Base-by-base conservation (phyloP, 2,888 invertebrate species). In the Torymus aiolomorphi region DNA sequence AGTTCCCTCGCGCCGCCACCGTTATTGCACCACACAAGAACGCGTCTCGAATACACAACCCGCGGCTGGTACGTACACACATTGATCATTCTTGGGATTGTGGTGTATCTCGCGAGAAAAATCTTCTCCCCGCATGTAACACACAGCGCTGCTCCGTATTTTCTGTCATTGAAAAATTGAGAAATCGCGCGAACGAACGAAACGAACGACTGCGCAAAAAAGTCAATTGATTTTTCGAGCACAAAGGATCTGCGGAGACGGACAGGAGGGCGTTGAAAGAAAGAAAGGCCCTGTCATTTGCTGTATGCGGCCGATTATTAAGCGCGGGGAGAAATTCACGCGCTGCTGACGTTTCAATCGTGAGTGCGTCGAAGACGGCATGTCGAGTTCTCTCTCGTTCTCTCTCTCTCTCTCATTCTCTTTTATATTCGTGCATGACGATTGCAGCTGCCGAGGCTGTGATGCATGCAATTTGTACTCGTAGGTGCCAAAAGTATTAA, bases 341-440 rank as follows among this genome's bases (percentile, higher is more conserved):
- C 16, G 42, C 42, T 8, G 42, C 51, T 69, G 78, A 78, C 72
- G 61, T 78, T 69, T 73, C 72, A 67, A 78, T 78, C 13, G 61
- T 14, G 18, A n/a, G 31, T 24, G 51, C 8, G 71, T 42, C 24
- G 61, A 61, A 24, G 12, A 24, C 18, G 16, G 18, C 57, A 16
- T 42, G 42, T 42, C 42, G 42, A 42, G 42, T 42, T 5, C 5
- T n/a, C n/a, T n/a, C n/a, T n/a, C n/a, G n/a, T n/a, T n/a, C n/a
- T n/a, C n/a, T n/a, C n/a, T n/a, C 31, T 31, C 31, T 31, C 4
- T 31, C 42, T 42, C 42, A 10, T 42, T 42, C 42, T 42, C 42
- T 42, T 42, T 42, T 42, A 42, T 42, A 42, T 42, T 42, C 42
- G 42, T 42, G 42, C 42, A 42, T 42, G 42, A 42, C 42, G 8